Base-by-base conservation (phyloP, 2,797 vertebrate species). In the Onychomys torridus region DNA sequence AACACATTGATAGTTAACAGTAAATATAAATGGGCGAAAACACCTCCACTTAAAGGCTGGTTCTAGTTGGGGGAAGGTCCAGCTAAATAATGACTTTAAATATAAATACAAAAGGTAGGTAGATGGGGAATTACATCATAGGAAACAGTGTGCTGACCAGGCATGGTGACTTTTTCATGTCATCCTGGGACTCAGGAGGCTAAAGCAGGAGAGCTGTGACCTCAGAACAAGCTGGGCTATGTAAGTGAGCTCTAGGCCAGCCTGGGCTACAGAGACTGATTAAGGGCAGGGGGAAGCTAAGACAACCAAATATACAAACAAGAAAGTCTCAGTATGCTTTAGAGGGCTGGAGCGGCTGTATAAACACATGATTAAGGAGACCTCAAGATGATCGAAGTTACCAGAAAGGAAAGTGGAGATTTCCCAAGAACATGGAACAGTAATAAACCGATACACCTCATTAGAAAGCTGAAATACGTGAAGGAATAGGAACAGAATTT, bases 1-100 rank as follows among this genome's bases (percentile, higher is more conserved):
- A 34, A 21, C 10, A 34, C 25, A 17, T 37, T 82, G 63, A 37
- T 37, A 92, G 63, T 63, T 37, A 61, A 37, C 69, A 82, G 79
- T 90, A 93, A 93, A 78, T 92, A n/a, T 73, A 67, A 92, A 63
- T 14, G 25, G 32, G 49, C 37, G 89, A 76, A 78, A 78, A 65
- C 2, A 37, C 12, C 65, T 12, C 7, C 3, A 19, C 91, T 82
- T 79, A 84, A 90, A 95, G 27, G 73, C 40, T 88, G 73, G 27
- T 61, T 89, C 14, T 55, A 71, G 46, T 5, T 4, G 29, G 19
- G 25, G n/a, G n/a, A 75, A 75, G 40, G 27, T 14, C 27, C 69
- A 69, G 77, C 17, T 34, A 14, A 57, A 71, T 63, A 14, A 46
- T 90, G 13, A 17, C n/a, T 95, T 87, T 78, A 78, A 67, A 40